Evolutionary conservation across 1,140 invertebrate species (phyloP), one percentile per base, ranked within the genome.

Genomic region (Conus betulinus): DNA sequence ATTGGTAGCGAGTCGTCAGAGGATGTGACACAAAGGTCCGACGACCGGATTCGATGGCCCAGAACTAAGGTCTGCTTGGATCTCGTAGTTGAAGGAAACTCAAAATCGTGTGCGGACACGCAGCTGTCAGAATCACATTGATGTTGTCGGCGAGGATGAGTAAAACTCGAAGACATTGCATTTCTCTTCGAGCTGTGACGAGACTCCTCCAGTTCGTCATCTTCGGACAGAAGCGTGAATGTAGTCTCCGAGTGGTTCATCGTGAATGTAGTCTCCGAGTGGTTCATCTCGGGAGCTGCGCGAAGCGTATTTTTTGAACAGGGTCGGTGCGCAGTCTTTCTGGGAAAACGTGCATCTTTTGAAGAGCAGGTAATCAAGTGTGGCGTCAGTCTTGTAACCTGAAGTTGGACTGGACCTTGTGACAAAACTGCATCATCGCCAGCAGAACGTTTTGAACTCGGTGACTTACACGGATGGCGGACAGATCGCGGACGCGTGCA

Each of bases 181-280:
- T 5, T 17, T n/a, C 20, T 55, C 8, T 10, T 83, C 0, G 17
- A n/a, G 5, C 7, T 23, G 82, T 25, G 1, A 11, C 52, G 52
- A 25, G 8, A 11, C 4, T 83, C n/a, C 3, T n/a, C 11, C 15
- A 57, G 8, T 5, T 51, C 11, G 3, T 76, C 74, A 25, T 78
- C 71, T 8, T 74, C 51, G 1, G 85, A 53, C 71, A 87, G 10
- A 27, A 87, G 39, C 3, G 85, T 87, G 71, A 87, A 87, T 5
- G 85, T 78, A 25, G 85, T 87, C 23, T 87, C 85, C 6, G 85
- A 87, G 23, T 87, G 85, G 5, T 39, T 57, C 17, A 87, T 11
- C 7, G n/a, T 57, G 6, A 13, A 57, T 57, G 55, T 57, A 6
- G 6, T 57, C 8, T 60, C 57, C 39, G 39, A 39, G 20, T 86